Base-by-base conservation (phyloP, 1,140 invertebrate species). In the Drosophila quadrilineata region DNA sequence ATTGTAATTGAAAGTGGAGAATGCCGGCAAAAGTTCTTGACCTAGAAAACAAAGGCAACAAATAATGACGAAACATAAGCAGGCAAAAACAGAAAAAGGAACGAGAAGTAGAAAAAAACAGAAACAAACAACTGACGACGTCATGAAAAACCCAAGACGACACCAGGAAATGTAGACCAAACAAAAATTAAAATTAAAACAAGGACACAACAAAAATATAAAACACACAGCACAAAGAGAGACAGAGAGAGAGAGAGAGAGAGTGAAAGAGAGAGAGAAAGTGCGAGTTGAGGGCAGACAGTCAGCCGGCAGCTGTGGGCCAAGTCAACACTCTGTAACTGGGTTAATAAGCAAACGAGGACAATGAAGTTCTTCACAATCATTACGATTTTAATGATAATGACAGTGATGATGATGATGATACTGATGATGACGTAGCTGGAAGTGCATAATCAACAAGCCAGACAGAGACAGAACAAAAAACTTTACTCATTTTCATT, bases 151-250 rank as follows among this genome's bases (percentile, higher is more conserved):
- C 57, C 50, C 62, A 72, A 49, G 73, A 46, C 28, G 22, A 31
- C 49, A 28, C 22, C 26, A 8, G 6, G 45, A 71, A 86, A 41
- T 54, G 80, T 73, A 77, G 84, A 85, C 75, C 80, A 86, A 86
- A 80, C 79, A 85, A 85, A 86, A 86, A 86, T 86, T 86, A 86
- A 86, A 86, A 86, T 86, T 86, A 86, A 86, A 86, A 86, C 80
- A 86, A 86, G 80, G 71, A 86, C 71, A 79, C 63, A 77, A n/a
- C n/a, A n/a, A n/a, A 69, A 80, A 82, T 69, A 80, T 65, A 76
- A 73, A 57, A 69, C 66, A 54, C 71, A 63, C 49, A 65, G 26
- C 70, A 56, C 68, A 66, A 68, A 63, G 48, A 62, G 60, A 64
- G 35, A 12, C 24, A 53, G 21, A 28, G 33, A 26, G 14, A 43